Conservation (phyloP, 2,888 invertebrate genomes). For the Apamea crenata region DNA sequence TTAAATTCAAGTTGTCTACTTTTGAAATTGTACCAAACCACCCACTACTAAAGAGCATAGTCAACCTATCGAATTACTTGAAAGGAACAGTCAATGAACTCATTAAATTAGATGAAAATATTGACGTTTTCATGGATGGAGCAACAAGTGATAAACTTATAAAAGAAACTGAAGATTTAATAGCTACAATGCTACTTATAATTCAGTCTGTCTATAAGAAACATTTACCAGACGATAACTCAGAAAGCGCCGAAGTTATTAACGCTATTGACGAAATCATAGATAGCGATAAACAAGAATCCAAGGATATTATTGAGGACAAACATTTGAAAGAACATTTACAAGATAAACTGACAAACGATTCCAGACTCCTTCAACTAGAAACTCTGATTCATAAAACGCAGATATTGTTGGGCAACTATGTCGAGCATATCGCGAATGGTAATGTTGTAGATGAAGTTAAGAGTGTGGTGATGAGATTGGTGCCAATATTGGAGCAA, state of each 20-base stretch:
- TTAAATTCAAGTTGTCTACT: slow-evolving; percentile 74
- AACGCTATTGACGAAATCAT: slow-evolving; percentile 83
- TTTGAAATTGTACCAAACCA: slow-evolving; percentile 74
- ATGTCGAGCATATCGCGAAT: slow-evolving; percentile 83
- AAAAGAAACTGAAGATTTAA: slow-evolving; percentile 81
- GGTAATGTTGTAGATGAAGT: slow-evolving; percentile 71
- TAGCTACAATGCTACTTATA: slow-evolving; percentile 80
- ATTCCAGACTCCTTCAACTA: slow-evolving; percentile 91
- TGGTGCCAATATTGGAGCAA: slow-evolving; percentile 94
- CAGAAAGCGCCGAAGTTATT: slow-evolving; percentile 78
- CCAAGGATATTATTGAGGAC: slow-evolving; percentile 90
- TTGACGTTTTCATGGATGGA: slow-evolving; percentile 75
- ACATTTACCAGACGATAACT: slow-evolving; percentile 77
- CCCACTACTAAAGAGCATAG: slow-evolving; percentile 79
- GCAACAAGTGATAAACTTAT: slow-evolving; percentile 68
- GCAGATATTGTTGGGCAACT: slow-evolving; percentile 80
- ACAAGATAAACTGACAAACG: slow-evolving; percentile 91
- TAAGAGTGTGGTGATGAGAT: slow-evolving; percentile 83
- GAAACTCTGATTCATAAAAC: slow-evolving; percentile 84
- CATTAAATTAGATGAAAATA: slow-evolving; percentile 72
- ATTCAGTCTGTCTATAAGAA: slow-evolving; percentile 85
- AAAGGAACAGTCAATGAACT: slow-evolving; percentile 72
- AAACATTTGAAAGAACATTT: slow-evolving; percentile 93
- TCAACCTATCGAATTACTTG: slow-evolving; percentile 76
- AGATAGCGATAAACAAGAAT: slow-evolving; percentile 81